Evolutionary conservation across 2,113 vertebrate species (phyloP).

Genomic region (Psittacula cyanocephala): DNA sequence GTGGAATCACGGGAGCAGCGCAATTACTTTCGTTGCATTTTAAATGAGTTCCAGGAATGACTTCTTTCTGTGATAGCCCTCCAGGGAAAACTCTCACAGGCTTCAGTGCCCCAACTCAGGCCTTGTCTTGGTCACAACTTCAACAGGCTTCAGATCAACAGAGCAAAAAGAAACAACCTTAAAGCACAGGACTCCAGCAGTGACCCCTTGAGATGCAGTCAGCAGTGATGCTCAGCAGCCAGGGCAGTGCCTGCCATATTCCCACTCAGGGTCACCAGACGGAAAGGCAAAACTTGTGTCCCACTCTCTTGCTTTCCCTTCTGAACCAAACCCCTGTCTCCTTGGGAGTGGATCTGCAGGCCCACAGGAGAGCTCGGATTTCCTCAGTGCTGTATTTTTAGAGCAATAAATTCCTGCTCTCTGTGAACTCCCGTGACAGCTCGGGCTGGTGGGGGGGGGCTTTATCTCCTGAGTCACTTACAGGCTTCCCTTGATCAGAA

Average conservation of each 20-base stretch:
- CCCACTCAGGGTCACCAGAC: background rate
- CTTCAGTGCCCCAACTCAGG: background rate
- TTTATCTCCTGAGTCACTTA: conserved; percentile 43
- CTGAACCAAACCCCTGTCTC: background rate
- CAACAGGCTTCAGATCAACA: conserved; percentile 31
- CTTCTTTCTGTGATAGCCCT: background rate
- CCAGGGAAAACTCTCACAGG: conserved; percentile 16
- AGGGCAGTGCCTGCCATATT: background rate
- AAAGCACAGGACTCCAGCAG: background rate
- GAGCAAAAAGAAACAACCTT: background rate
- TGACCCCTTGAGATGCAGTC: background rate
- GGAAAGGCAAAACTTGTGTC: background rate
- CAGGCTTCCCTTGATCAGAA: conserved; percentile 25
- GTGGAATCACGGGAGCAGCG: background rate
- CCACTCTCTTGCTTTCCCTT: background rate
- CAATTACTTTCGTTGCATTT: background rate
- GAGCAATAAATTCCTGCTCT: background rate
- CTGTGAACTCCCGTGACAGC: background rate
- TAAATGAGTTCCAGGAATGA: background rate
- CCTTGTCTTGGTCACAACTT: background rate
- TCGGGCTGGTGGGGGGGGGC: background rate
- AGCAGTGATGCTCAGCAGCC: background rate
- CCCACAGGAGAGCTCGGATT: background rate
- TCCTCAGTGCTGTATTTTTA: background rate
- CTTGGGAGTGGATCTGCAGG: background rate